These are phyloP conservation scores for Condylostylus longicornis DNA, from an alignment of 1,140 invertebrate species.

Conservation along the genomic window DNA sequence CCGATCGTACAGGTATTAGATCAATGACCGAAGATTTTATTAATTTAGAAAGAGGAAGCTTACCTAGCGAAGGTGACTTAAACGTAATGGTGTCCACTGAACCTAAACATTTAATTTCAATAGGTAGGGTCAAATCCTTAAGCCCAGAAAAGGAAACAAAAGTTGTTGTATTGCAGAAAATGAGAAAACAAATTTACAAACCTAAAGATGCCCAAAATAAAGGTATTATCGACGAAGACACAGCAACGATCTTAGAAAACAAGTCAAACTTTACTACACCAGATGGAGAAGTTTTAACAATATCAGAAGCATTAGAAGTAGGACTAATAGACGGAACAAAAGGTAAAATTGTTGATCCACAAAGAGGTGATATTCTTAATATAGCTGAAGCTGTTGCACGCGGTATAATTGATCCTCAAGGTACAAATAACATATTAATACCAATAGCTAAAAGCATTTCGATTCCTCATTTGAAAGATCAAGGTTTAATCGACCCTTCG, in stretches of 20 bases:
- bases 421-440: conserved; percentile 59
- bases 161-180: conserved; percentile 58
- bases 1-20: conserved; percentile 12
- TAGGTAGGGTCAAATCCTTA: conserved; percentile 40
- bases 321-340: conserved; percentile 58
- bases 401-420: conserved; percentile 65
- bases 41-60: not conserved
- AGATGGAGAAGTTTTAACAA: conserved; percentile 44
- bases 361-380: conserved; percentile 58
- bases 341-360: conserved; percentile 69
- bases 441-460: conserved; percentile 67
- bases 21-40: conserved; percentile 1
- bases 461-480: conserved; percentile 62
- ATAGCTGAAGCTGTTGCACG: conserved; percentile 72
- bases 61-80: conserved; percentile 19
- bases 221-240: conserved; percentile 58
- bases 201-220: conserved; percentile 54
- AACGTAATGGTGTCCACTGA: conserved; percentile 37
- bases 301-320: conserved; percentile 59
- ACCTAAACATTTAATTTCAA: conserved; percentile 49
- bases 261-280: conserved; percentile 35
- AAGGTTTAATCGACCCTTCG: conserved; percentile 65
- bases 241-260: conserved; percentile 50
- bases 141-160: conserved; percentile 44
- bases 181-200: conserved; percentile 55